Evolutionary conservation across 2,113 vertebrate genomes (phyloP), one percentile per base, ranked within the genome.

Genomic region (Crotophaga sulcirostris): DNA sequence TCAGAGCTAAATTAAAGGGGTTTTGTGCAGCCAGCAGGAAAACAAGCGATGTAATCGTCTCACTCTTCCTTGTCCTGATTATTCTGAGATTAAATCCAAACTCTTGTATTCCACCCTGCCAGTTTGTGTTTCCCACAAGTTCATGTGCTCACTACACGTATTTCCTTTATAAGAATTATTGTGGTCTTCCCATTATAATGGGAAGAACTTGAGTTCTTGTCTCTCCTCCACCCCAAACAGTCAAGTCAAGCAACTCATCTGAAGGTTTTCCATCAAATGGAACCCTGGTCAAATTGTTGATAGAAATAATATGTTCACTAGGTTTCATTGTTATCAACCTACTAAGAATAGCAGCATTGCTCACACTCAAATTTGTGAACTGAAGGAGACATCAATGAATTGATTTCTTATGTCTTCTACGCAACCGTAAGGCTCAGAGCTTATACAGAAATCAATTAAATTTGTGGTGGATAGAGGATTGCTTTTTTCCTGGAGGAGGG

Each of bases 11-110:
- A 88, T 70, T 31, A 74, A 86, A 93, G 42, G 55, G 3, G 67
- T 93, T 92, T 60, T 85, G 68, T 80, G 87, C 82, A 96, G 85
- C 60, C 82, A 96, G 36, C 55, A 91, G 85, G 82, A 95, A 94
- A 91, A 87, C 0, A 55, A 74, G 68, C 85, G 94, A 90, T 83
- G 84, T 79, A 95, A 93, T 63, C 5, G 0, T 42, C 75, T 45
- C 63, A 36, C 51, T 96, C 38, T 86, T 89, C 90, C 63, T 84
- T 16, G 1, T 36, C 31, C 78, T 76, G 49, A 52, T 90, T 80
- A 44, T 72, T 84, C 60, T 90, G 78, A 94, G 87, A 88, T 90
- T 74, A 82, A 91, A 87, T 66, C 74, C 55, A 66, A 83, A 79
- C 51, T 36, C 51, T 73, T 90, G 63, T 77, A 70, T 91, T 79